Evolutionary conservation across 1,140 invertebrate species (phyloP).

Genomic region (Philaenus spumarius): DNA sequence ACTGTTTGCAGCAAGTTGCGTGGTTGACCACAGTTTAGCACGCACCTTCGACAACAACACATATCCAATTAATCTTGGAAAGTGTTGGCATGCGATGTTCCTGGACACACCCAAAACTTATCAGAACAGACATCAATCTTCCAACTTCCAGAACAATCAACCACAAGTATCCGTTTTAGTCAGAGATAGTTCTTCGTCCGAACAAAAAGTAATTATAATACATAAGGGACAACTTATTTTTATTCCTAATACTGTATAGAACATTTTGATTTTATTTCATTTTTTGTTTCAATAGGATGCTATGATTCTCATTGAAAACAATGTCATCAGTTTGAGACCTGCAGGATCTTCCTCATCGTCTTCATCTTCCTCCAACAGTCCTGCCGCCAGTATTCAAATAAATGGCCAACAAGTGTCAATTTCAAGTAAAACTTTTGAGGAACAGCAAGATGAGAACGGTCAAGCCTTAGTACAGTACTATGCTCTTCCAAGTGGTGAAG

Average conservation of each 20-base stretch:
- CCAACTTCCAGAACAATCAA: constrained; percentile 22
- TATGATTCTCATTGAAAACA: constrained; percentile 36
- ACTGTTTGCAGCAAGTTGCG: constrained; percentile 50
- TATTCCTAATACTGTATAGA: not conserved
- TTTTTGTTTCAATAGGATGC: constrained; percentile 32
- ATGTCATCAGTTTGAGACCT: constrained; percentile 30
- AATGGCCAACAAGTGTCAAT: constrained; percentile 35
- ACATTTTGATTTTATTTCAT: not conserved
- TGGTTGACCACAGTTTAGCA: constrained; percentile 46
- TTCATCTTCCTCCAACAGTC: constrained; percentile 27
- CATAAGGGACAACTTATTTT: not conserved
- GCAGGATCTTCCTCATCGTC: constrained; percentile 21
- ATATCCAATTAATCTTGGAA: constrained; percentile 46
- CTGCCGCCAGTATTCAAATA: constrained; percentile 33
- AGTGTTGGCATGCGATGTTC: constrained; percentile 54
- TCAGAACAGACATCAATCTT: constrained; percentile 15
- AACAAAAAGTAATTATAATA: constrained; percentile 35
- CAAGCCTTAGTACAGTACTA: constrained; percentile 44
- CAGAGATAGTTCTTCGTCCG: constrained; percentile 31
- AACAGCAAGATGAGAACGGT: constrained; percentile 30
- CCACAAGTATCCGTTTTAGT: constrained; percentile 38
- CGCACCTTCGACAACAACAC: constrained; percentile 54
- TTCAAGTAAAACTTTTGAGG: constrained; percentile 20
- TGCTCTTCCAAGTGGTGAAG: constrained; percentile 35
- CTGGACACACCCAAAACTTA: constrained; percentile 41